These are phyloP conservation scores for Drosophila flavopinicola DNA, from an alignment of 2,888 invertebrate genomes.

Conservation along the genomic window DNA sequence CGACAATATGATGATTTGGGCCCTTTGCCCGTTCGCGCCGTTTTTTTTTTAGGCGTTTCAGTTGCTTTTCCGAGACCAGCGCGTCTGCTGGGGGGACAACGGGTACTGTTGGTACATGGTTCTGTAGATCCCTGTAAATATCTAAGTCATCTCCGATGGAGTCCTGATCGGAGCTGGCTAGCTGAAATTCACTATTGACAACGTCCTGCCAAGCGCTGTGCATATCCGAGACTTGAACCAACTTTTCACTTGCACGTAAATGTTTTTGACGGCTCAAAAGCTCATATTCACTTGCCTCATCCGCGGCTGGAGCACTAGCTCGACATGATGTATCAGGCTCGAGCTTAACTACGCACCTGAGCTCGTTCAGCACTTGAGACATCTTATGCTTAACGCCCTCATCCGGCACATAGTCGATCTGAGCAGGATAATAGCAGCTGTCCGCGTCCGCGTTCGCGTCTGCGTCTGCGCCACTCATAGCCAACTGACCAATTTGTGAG, in stretches of 20 bases:
- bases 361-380: slow-evolving; percentile 91
- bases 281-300: slow-evolving; percentile 1
- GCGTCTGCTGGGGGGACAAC: not conserved
- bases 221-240: slow-evolving; percentile 80
- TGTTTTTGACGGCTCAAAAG: slow-evolving; percentile 15
- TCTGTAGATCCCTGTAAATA: not conserved
- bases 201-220: slow-evolving; percentile 82
- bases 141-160: slow-evolving; percentile 9
- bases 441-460: slow-evolving; percentile 80
- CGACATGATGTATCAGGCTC: slow-evolving; percentile 37
- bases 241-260: slow-evolving; percentile 48
- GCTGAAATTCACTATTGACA: slow-evolving; percentile 62
- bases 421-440: slow-evolving; percentile 5
- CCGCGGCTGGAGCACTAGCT: not conserved
- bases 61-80: slow-evolving; percentile 43
- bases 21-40: slow-evolving; percentile 22
- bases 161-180: slow-evolving; percentile 23
- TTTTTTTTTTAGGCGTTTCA: slow-evolving; percentile 70
- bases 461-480: slow-evolving; percentile 85
- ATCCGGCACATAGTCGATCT: slow-evolving; percentile 86
- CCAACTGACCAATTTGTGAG: slow-evolving; percentile 85
- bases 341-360: slow-evolving; percentile 88
- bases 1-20: not conserved
- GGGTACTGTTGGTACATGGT: not conserved
- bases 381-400: slow-evolving; percentile 91